Base-by-base conservation (phyloP, 1,140 invertebrate genomes). In the Hestina assimilis region DNA sequence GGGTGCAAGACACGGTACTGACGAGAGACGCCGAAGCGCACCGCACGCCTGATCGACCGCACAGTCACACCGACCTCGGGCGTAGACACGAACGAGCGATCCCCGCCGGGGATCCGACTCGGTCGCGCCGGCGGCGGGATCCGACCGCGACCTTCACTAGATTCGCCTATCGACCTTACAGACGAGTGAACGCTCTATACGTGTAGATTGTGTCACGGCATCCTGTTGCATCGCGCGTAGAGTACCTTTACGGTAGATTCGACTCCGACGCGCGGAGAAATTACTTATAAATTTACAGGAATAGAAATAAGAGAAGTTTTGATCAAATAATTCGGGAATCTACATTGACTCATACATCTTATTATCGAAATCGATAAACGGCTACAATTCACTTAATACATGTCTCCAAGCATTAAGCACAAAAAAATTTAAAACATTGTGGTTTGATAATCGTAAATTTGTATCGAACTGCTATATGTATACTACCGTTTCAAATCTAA, bases 21-120 rank as follows among this genome's bases (percentile, higher is more conserved):
- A 70, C 68, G 66, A 63, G 58, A 63, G 60, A 52, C 52, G 59
- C n/a, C n/a, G n/a, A n/a, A n/a, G n/a, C n/a, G n/a, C n/a, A n/a
- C n/a, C n/a, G n/a, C n/a, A n/a, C n/a, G n/a, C n/a, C n/a, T n/a
- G n/a, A n/a, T n/a, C n/a, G n/a, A n/a, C n/a, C n/a, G n/a, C n/a
- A n/a, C n/a, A n/a, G n/a, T n/a, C 33, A 57, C 43, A 26, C 41
- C 58, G 57, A 38, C 20, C 40, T 42, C 5, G 40, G 23, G 40
- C 23, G 45, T 20, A 8, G 28, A 53, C 51, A 38, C 57, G 55
- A 41, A 15, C 45, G 28, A 24, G 45, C 24, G 14, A 14, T 26
- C 26, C 42, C 23, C 42, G 24, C 7, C 9, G 26, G 15, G 29
- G 9, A 6, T 33, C 45, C n/a, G 47, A 26, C 23, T 12, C 59